Evolutionary conservation across 1,140 invertebrate genomes (phyloP), one percentile per base, ranked within the genome.

Genomic region (Drosophila chauvacae): DNA sequence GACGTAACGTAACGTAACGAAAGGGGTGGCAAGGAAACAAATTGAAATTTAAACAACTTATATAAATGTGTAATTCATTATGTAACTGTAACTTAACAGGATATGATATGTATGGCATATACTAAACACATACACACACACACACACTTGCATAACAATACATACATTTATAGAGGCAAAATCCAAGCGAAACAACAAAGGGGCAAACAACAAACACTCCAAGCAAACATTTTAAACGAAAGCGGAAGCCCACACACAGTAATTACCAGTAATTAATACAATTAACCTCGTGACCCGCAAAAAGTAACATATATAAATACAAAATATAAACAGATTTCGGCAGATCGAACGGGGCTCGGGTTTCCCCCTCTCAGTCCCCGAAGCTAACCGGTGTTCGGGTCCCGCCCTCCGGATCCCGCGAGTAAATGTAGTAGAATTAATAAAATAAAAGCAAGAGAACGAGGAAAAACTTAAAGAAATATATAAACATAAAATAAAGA

Each of bases 61-160:
- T 77, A 77, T 77, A 77, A 77, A 77, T 77, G 76, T 79, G 76
- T 79, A 79, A 79, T 79, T 84, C 80, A 74, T 84, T 80, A 80
- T 84, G 77, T 84, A 88, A 90, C 69, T 80, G 79, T 87, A 88
- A 84, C 82, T 82, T 82, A 84, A 90, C 62, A 78, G 74, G 65
- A 84, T 86, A 85, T 78, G 88, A 85, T 81, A 82, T 77, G 75
- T 78, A 78, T 72, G 79, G 78, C 61, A 91, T 62, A 79, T 63
- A 81, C 47, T 42, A 68, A 69, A 84, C 55, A 76, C 18, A 65
- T 20, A 73, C 58, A 82, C 37, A 51, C 1, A 69, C 23, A 76
- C 39, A 51, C 26, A 33, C 18, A 72, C 42, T 69, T 60, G 77
- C 59, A 78, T 58, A 76, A 30, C 59, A 47, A 65, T 44, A 75